Evolutionary conservation across 2,113 vertebrate genomes (phyloP).

Genomic region (Thermophis baileyi): DNA sequence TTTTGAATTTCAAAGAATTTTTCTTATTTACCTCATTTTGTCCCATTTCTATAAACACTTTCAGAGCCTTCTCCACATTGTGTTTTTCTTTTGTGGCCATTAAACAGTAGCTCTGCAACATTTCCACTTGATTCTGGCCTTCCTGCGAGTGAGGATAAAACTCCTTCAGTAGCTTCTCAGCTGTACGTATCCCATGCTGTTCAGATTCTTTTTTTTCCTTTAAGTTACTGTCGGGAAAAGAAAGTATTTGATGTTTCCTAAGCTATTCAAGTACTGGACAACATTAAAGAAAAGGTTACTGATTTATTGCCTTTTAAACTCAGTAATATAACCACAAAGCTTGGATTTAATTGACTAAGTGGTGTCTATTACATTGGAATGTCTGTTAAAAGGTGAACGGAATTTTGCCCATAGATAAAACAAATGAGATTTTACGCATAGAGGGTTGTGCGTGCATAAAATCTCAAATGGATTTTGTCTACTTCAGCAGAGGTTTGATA

Average conservation of each 20-base stretch:
- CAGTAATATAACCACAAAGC: background rate
- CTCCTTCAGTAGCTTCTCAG: slow-evolving; percentile 65
- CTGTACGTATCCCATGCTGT: slow-evolving; percentile 53
- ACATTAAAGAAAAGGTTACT: background rate
- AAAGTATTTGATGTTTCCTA: background rate
- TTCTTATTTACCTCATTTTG: slow-evolving; percentile 57
- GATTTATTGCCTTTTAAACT: background rate
- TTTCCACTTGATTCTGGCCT: slow-evolving; percentile 46
- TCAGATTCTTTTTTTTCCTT: slow-evolving; percentile 42
- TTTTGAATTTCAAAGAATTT: background rate
- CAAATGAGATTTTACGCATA: background rate
- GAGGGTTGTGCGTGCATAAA: background rate
- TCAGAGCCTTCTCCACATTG: slow-evolving; percentile 57
- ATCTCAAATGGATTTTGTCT: background rate
- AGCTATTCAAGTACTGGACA: background rate
- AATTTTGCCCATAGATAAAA: background rate
- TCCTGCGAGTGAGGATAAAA: slow-evolving; percentile 46
- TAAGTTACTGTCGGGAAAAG: background rate
- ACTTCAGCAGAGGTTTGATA: background rate
- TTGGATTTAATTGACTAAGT: background rate
- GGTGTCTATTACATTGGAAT: background rate
- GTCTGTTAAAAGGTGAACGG: background rate
- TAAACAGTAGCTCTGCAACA: slow-evolving; percentile 56
- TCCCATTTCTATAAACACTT: slow-evolving; percentile 55
- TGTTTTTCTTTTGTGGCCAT: slow-evolving; percentile 60